These are phyloP conservation scores for Excalfactoria chinensis DNA, from an alignment of 2,113 vertebrate genomes.

Conservation along the genomic window DNA sequence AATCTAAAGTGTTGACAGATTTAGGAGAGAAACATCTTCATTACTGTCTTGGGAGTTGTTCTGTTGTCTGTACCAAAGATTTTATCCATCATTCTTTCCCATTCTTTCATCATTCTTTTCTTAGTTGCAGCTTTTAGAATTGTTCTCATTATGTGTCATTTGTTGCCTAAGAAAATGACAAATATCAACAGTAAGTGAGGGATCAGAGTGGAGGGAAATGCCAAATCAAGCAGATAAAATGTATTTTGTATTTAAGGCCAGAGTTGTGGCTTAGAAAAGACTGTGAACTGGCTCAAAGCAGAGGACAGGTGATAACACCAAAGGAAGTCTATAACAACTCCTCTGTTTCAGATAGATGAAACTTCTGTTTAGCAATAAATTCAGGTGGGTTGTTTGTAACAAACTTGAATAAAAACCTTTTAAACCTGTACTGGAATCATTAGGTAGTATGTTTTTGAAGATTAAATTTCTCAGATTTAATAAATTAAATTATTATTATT, in stretches of 20 bases:
- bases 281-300: not conserved
- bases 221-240: not conserved
- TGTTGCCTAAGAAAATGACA: not conserved
- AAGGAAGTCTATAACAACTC: not conserved
- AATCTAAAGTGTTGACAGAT: not conserved
- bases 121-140: not conserved
- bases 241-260: not conserved
- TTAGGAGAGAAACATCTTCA: not conserved
- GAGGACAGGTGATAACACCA: not conserved
- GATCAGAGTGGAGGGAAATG: not conserved
- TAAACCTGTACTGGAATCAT: not conserved
- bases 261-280: not conserved
- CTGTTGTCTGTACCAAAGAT: not conserved
- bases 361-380: not conserved
- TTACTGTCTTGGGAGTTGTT: fast-evolving
- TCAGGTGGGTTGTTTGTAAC: not conserved
- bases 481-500: not conserved
- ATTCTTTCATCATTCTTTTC: not conserved
- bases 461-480: not conserved
- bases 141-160: not conserved
- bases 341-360: not conserved
- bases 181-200: not conserved
- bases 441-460: not conserved
- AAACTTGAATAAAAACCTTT: not conserved
- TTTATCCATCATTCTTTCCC: not conserved